Conservation (phyloP, 2,888 invertebrate genomes). For the Microctonus brassicae region DNA sequence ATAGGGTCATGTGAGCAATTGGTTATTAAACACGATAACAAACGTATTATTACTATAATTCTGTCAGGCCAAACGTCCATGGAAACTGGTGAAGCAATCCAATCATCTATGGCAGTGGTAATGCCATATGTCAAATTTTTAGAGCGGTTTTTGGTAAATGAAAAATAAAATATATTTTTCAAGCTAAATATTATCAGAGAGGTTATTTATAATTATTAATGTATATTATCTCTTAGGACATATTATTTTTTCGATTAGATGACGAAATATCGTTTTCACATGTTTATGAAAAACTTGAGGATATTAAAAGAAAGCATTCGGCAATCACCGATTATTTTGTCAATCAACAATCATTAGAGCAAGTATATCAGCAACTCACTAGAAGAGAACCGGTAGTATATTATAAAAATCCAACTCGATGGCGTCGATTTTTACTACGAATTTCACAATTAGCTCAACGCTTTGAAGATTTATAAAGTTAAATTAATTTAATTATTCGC, state of each 20-base stretch:
- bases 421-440: not conserved
- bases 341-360: slow-evolving; percentile 45
- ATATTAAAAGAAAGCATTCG: slow-evolving; percentile 36
- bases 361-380: slow-evolving; percentile 34
- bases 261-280: slow-evolving; percentile 35
- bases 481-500: not conserved
- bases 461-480: not conserved
- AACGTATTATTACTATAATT: slow-evolving; percentile 41
- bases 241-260: slow-evolving; percentile 42
- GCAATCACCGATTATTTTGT: slow-evolving; percentile 44
- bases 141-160: slow-evolving; percentile 37
- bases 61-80: slow-evolving; percentile 22
- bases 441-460: not conserved
- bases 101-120: slow-evolving; percentile 33
- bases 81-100: slow-evolving; percentile 35
- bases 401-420: not conserved
- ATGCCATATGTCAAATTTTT: slow-evolving; percentile 41
- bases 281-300: slow-evolving; percentile 36
- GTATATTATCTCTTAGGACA: slow-evolving; percentile 26
- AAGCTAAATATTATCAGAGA: not conserved
- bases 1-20: slow-evolving; percentile 44
- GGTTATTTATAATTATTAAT: not conserved
- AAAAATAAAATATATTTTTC: too few species aligned
- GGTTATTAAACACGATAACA: slow-evolving; percentile 38
- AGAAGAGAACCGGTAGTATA: not conserved